phyloP scores from a whole-genome alignment of 2,888 invertebrate genomes.

The Melieria picta region DNA sequence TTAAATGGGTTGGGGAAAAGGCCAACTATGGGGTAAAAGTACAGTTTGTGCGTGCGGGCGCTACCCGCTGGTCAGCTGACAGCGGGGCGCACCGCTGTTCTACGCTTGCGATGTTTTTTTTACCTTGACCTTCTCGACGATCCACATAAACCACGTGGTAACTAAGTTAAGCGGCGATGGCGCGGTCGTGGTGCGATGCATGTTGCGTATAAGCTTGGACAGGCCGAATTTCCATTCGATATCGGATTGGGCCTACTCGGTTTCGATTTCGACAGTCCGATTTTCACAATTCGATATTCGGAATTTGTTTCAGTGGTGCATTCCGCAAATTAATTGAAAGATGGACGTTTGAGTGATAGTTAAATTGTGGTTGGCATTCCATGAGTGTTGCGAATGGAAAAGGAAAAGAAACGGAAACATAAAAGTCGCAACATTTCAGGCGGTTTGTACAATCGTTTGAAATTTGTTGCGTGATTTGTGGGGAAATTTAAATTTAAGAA shows the following conservation, averaged over 20 bases:
- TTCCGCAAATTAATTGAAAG: background rate
- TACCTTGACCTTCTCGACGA: constrained; percentile 83
- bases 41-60: constrained; percentile 6
- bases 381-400: constrained; percentile 34
- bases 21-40: constrained; percentile 46
- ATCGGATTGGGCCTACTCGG: constrained; percentile 93
- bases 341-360: constrained; percentile 3
- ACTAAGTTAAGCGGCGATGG: constrained; percentile 97
- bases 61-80: background rate
- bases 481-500: too few species aligned
- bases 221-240: constrained; percentile 99
- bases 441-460: background rate
- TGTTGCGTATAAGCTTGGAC: constrained; percentile 97
- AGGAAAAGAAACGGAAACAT: constrained; percentile 33
- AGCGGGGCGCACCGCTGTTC: constrained; percentile 43
- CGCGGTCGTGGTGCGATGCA: constrained; percentile 97
- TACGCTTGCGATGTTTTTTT: constrained; percentile 56
- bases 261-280: constrained; percentile 10
- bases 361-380: constrained; percentile 41
- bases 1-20: constrained; percentile 65
- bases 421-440: constrained; percentile 33
- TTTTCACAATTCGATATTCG: background rate
- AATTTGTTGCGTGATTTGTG: too few species aligned
- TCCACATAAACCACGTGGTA: constrained; percentile 91
- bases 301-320: background rate